A percentile compares a stretch with the other conserved stretches of the same genome.
These are phyloP conservation scores for Meandrusa payeni DNA, from an alignment of 2,888 invertebrate genomes.

Conservation along the genomic window DNA sequence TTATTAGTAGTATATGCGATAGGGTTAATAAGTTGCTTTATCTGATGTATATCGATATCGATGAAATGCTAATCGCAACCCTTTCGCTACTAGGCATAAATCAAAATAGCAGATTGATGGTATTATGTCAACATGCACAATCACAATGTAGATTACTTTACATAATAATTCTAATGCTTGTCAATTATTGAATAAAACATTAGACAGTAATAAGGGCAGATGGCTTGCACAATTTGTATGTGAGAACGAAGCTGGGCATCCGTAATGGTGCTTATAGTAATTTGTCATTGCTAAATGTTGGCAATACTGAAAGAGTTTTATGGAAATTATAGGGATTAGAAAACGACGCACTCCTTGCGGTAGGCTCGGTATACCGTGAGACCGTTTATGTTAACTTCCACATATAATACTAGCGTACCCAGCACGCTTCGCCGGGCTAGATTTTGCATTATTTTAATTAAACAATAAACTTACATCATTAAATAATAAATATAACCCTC, in stretches of 20 bases:
- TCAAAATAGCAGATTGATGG: conserved; percentile 73
- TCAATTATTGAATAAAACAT: conserved; percentile 74
- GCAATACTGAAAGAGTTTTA: conserved; percentile 38
- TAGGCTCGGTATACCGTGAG: conserved; percentile 11
- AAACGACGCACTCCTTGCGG: not conserved
- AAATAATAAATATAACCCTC: not conserved
- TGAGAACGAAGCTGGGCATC: conserved; percentile 47
- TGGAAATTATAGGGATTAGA: conserved; percentile 51
- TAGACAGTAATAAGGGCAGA: conserved; percentile 52
- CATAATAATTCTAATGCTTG: conserved; percentile 69
- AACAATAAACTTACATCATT: too few relatives aligned
- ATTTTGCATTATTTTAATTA: too few relatives aligned
- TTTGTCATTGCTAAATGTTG: conserved; percentile 70
- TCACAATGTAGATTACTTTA: conserved; percentile 62
- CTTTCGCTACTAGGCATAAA: conserved; percentile 49
- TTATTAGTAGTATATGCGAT: too few relatives aligned
- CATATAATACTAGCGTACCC: too few relatives aligned
- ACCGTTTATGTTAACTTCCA: not conserved
- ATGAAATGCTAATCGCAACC: conserved; percentile 27
- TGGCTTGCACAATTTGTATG: conserved; percentile 49
- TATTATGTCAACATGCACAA: conserved; percentile 78
- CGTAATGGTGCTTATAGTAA: conserved; percentile 37
- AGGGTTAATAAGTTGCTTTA: too few relatives aligned
- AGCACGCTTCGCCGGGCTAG: too few relatives aligned
- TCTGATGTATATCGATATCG: conserved; percentile 38